Evolutionary conservation across 2,888 invertebrate species (phyloP).

Genomic region (Heliothis peltigera): DNA sequence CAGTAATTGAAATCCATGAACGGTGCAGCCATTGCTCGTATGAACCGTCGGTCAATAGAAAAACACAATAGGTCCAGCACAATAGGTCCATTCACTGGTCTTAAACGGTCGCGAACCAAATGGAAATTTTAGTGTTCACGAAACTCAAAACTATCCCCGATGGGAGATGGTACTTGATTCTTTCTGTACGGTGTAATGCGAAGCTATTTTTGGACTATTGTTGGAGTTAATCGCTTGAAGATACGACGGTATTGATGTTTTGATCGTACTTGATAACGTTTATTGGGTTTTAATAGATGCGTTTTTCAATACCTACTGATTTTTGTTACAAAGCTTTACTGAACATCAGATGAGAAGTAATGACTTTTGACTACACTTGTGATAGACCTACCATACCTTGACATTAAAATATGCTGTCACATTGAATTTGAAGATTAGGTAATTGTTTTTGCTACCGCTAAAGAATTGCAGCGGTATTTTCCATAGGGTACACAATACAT

Average conservation of each 20-base stretch:
- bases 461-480: too few relatives aligned
- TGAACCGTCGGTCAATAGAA: slow-evolving; percentile 84
- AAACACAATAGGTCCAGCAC: slow-evolving; percentile 84
- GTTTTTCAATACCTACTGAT: background rate
- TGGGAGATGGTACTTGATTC: slow-evolving; percentile 71
- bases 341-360: background rate
- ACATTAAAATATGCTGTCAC: background rate
- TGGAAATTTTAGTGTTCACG: slow-evolving; percentile 85
- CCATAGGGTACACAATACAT: too few relatives aligned
- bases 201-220: slow-evolving; percentile 24
- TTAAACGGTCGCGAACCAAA: slow-evolving; percentile 83
- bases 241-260: background rate
- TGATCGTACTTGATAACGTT: background rate
- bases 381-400: background rate
- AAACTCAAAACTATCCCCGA: slow-evolving; percentile 78
- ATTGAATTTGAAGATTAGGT: too few relatives aligned
- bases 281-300: background rate
- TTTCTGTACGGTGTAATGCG: slow-evolving; percentile 59
- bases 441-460: too few relatives aligned
- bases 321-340: background rate
- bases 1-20: slow-evolving; percentile 83
- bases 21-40: slow-evolving; percentile 73
- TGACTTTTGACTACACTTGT: background rate
- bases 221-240: slow-evolving; percentile 1
- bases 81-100: slow-evolving; percentile 82